Evolutionary conservation across 2,797 vertebrate species (phyloP), one percentile per base, ranked within the genome.

Genomic region (Pseudochromis fuscus): DNA sequence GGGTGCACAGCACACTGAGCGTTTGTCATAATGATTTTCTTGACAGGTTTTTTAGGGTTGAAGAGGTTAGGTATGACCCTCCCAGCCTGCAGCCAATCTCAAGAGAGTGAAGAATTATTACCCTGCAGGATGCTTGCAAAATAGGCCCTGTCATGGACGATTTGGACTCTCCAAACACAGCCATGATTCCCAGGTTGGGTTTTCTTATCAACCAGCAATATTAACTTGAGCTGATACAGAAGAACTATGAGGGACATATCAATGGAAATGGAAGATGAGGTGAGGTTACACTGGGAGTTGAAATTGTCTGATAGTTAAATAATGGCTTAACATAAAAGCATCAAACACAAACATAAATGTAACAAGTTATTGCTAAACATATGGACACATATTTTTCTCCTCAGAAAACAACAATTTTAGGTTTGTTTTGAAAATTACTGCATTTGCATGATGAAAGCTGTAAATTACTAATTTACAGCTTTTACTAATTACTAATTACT

Each of bases 101-200:
- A 40, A 67, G 77, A 71, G 65, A 51, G 4, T 63, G 62, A 63
- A 79, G 69, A 81, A 63, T 86, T 75, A 76, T 76, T 73, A 78
- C 51, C 61, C 52, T 24, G 52, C 60, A 81, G 66, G 72, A 78
- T 69, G 31, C 56, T 72, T 72, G 58, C 65, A 79, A 82, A 83
- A 81, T 40, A 35, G 67, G 16, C 50, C 57, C 77, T 13, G 72
- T 81, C 75, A 81, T 69, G 79, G 58, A 67, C 67, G 75, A 80
- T 75, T 81, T 58, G 50, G 50, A 33, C 58, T 72, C 56, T 57
- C 46, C 60, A 72, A 80, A 80, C 53, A 80, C 53, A 46, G 18
- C 23, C 49, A 76, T 64, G 67, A 67, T 80, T 67, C 81, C 52
- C 67, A 75, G 44, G 38, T 40, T 0, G 15, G 68, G 76, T 60